These are phyloP conservation scores for human DNA, from an alignment of 2,113 vertebrate species.

Conservation along the genomic window DNA sequence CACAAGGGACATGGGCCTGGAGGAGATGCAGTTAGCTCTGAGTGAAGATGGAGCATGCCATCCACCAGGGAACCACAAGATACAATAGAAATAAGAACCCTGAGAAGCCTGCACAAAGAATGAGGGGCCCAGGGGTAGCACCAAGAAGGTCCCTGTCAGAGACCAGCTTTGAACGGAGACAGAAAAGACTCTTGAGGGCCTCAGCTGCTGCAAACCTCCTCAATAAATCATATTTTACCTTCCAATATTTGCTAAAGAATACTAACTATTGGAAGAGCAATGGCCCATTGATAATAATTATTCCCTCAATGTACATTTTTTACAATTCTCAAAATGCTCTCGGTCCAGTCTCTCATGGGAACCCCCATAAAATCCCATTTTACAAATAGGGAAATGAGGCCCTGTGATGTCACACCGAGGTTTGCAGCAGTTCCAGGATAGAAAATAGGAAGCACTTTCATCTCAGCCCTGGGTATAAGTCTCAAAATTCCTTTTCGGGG, in stretches of 20 bases:
- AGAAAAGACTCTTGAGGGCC: neutral
- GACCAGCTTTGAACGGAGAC: neutral
- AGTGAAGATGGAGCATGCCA: fast-evolving
- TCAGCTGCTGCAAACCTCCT: neutral
- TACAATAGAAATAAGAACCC: neutral
- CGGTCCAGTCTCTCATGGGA: fast-evolving
- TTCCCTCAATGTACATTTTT: fast-evolving
- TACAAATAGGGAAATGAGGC: neutral
- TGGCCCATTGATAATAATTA: fast-evolving
- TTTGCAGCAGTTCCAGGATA: too few species aligned
- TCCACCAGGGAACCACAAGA: neutral
- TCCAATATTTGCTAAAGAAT: neutral
- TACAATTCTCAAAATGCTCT: neutral
- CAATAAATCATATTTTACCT: neutral
- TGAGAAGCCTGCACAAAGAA: neutral
- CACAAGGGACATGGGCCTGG: fast-evolving
- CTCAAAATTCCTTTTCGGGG: too few species aligned
- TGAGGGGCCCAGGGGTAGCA: neutral
- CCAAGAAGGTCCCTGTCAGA: neutral
- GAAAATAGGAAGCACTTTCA: too few species aligned
- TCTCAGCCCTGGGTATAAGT: too few species aligned
- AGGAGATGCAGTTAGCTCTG: neutral
- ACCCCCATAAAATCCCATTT: neutral
- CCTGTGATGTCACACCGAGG: neutral
- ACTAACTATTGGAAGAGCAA: neutral